Evolutionary conservation across 1,140 invertebrate species (phyloP), one percentile per base, ranked within the genome.

Genomic region (Zaprionus ornatus): DNA sequence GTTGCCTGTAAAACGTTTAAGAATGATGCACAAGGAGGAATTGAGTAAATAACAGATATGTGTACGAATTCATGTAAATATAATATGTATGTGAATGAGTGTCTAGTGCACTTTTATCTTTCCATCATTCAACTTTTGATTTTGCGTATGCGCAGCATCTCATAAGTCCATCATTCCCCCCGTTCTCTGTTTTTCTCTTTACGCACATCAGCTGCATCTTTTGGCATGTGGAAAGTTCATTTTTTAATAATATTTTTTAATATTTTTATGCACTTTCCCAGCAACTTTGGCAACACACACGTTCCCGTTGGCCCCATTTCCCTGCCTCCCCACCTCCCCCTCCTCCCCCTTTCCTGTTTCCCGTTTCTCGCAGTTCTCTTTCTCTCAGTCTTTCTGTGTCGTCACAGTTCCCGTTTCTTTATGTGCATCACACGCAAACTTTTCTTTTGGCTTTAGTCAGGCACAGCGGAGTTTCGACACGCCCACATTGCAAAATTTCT

Each of bases 341-440:
- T 7, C 2, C 15, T n/a, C 40, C 1, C 25, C 65, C 1, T 62
- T 32, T 29, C 32, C 57, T 32, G 42, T 60, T 50, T 54, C 32
- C 55, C 17, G 60, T 68, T 70, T 23, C 32, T 19, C 19, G 37
- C 35, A 10, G 27, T 71, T 71, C 61, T 7, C 54, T 48, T 32
- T 67, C 15, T 19, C 40, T 32, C 57, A 19, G 29, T 29, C 15
- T 23, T 21, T 37, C 7, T 55, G 23, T 25, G 7, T 37, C 56
- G 40, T 67, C 23, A 10, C 21, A 13, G 9, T 19, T 45, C 35
- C 32, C 35, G 37, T 83, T 80, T 69, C 67, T 65, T 73, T 80
- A 80, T 81, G 77, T 83, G 77, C 73, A 80, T 72, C 73, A 80
- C 77, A 73, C 48, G 81, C 81, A 80, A 84, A 81, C 77, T 84